Evolutionary conservation across 2,797 vertebrate genomes (phyloP).

Genomic region (Sciurus vulgaris): DNA sequence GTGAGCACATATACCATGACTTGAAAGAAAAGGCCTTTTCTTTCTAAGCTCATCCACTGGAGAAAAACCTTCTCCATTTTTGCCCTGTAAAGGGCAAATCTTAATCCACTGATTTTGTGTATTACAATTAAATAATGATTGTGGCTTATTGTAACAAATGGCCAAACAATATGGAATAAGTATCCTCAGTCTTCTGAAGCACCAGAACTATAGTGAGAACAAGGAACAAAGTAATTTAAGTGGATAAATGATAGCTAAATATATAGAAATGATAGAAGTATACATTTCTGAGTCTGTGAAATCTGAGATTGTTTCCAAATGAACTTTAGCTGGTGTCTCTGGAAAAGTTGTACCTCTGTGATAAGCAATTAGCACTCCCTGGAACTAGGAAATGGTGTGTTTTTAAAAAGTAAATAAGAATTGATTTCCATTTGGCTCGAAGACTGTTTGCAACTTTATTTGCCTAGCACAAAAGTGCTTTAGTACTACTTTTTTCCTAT

Average conservation of each 20-base stretch:
- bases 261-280: neutral
- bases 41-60: neutral
- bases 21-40: neutral
- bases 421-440: slow-evolving; percentile 75
- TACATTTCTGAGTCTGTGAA: neutral
- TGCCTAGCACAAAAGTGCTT: slow-evolving; percentile 45
- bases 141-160: neutral
- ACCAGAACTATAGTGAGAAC: neutral
- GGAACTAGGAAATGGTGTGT: slow-evolving; percentile 55
- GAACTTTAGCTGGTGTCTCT: slow-evolving; percentile 6
- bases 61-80: neutral
- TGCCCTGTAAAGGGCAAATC: neutral
- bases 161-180: neutral
- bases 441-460: slow-evolving; percentile 48
- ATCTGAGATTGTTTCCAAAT: neutral
- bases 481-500: neutral
- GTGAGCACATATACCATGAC: neutral
- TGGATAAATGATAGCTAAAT: neutral
- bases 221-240: neutral
- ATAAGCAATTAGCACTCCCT: slow-evolving; percentile 64
- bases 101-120: neutral
- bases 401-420: slow-evolving; percentile 66
- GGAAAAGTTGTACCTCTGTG: neutral
- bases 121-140: neutral
- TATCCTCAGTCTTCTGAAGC: neutral